Conservation (phyloP, 2,888 invertebrate genomes). For the Fragum fragum region DNA sequence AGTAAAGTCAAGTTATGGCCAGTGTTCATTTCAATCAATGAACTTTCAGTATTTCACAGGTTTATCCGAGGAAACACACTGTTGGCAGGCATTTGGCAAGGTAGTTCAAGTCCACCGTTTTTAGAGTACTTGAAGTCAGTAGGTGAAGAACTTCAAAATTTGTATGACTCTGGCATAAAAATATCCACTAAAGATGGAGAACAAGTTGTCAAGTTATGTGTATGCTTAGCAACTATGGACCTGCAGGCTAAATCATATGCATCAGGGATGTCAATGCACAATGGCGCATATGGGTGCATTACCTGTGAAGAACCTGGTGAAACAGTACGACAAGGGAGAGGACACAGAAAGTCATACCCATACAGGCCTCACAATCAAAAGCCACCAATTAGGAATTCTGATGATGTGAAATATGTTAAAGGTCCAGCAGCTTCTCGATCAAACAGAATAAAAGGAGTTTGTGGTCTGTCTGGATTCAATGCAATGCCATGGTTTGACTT, state of each 20-base stretch:
- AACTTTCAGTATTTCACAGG: conserved; percentile 36
- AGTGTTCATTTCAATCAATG: conserved; percentile 61
- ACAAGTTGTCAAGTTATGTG: conserved; percentile 41
- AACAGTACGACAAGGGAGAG: conserved; percentile 14
- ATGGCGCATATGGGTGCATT: conserved; percentile 56
- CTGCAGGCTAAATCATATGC: conserved; percentile 56
- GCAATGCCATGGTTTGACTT: conserved; percentile 35
- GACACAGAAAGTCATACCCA: conserved; percentile 3
- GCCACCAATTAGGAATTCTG: background rate
- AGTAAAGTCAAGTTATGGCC: conserved; percentile 62
- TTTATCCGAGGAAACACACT: conserved; percentile 62
- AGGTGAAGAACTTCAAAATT: conserved; percentile 41
- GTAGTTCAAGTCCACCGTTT: conserved; percentile 64
- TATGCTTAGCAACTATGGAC: conserved; percentile 56
- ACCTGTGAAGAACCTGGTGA: conserved; percentile 42
- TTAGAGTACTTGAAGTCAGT: conserved; percentile 36
- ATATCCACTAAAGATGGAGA: conserved; percentile 20
- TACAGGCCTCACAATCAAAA: background rate
- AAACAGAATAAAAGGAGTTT: conserved; percentile 37
- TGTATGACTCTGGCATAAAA: conserved; percentile 49
- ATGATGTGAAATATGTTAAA: too few species aligned
- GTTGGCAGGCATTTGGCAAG: conserved; percentile 63
- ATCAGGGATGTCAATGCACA: conserved; percentile 53
- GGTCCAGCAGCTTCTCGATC: conserved; percentile 24
- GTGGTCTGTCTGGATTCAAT: conserved; percentile 33